phyloP scores from a whole-genome alignment of 2,113 vertebrate genomes.

The Cepphus grylle region DNA sequence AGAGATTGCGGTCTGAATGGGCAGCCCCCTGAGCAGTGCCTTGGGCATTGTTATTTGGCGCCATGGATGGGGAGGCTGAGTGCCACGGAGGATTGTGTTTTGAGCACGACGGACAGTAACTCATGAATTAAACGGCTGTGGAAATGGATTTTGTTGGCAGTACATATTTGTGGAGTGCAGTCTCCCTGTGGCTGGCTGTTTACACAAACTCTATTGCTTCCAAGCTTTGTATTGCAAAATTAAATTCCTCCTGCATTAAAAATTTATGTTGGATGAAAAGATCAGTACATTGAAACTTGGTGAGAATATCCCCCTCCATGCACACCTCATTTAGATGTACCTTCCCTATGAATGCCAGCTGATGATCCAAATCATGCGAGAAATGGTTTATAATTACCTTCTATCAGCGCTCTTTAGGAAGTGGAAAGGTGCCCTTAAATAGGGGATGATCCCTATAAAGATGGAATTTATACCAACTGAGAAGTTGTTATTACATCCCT shows the following conservation, averaged over 20 bases:
- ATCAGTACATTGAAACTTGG: not conserved
- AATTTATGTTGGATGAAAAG: conserved; percentile 57
- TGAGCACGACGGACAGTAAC: not conserved
- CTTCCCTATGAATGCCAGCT: not conserved
- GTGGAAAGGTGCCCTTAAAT: not conserved
- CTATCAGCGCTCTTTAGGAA: not conserved
- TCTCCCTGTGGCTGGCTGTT: conserved; percentile 46
- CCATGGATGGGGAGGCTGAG: not conserved
- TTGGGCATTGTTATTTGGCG: not conserved
- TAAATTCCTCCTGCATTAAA: conserved; percentile 57
- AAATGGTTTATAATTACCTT: not conserved
- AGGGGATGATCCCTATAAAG: not conserved
- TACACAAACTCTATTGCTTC: conserved; percentile 32
- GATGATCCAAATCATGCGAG: not conserved
- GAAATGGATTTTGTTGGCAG: not conserved
- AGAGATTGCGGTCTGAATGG: not conserved
- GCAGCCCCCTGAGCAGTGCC: not conserved
- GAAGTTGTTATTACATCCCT: not conserved
- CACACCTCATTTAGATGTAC: not conserved
- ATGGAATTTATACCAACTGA: not conserved
- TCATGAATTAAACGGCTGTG: not conserved
- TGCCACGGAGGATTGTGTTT: not conserved
- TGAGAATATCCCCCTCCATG: not conserved
- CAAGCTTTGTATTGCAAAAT: conserved; percentile 52
- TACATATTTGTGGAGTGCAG: not conserved